Base-by-base conservation (phyloP, 2,888 invertebrate genomes). In the Tethea ocularis region DNA sequence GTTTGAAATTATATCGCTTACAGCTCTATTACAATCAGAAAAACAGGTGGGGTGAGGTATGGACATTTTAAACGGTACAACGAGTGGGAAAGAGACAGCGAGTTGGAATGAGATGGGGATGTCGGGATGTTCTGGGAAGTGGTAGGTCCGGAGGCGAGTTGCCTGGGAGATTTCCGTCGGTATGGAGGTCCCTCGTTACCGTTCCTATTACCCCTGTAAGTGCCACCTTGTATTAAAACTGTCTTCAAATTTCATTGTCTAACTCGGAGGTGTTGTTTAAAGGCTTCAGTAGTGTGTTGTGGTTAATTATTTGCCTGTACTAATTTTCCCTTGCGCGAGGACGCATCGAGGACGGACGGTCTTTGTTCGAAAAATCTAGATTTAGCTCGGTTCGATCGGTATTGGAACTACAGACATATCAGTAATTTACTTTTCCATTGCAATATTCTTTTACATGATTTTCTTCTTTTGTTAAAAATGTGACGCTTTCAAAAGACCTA, bases 181-280 rank as follows among this genome's bases (percentile, higher is more conserved):
- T 70, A 93, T 93, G 93, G 93, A 93, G 88, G 92, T 93, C 91
- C 91, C 93, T 68, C 88, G 93, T 52, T 92, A 89, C 86, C 89
- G 93, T 64, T 86, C 92, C 51, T 91, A 84, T 74, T 93, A 89
- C 88, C 88, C 93, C 75, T 92, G 93, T 93, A 86, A 93, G 91
- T 91, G 73, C 68, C 74, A 69, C 72, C 66, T 70, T 62, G 58
- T 62, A 57, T 61, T 36, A 36, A 54, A 54, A 33, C 33, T 13
- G 13, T 36, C 29, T 33, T 33, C 13, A 24, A 17, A 22, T 20
- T 33, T 20, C 33, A 26, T 10, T 36, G 20, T n/a, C 13, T 33
- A 17, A 13, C 17, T 20, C 0, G 20, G 13, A 33, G 33, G 54
- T 54, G 33, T 33, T 33, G 13, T 17, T 29, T 22, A 52, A n/a